These are phyloP conservation scores for Epizoanthus ramosus DNA, from an alignment of 92 coral and sea anemone species.

Conservation along the genomic window DNA sequence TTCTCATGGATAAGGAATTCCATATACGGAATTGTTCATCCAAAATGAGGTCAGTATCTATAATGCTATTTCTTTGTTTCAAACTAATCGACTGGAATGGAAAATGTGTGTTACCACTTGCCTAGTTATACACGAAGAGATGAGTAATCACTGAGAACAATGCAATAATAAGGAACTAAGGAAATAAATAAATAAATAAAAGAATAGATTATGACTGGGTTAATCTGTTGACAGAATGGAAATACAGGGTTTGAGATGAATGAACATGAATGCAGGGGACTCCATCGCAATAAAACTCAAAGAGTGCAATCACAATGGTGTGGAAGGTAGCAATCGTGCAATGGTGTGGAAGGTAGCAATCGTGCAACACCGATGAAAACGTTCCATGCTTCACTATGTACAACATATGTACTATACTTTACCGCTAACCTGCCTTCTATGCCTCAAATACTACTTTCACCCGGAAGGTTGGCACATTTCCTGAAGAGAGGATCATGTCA, in stretches of 20 bases:
- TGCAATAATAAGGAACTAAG: too few species aligned
- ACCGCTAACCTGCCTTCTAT: slow-evolving; percentile 33
- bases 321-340: neutral
- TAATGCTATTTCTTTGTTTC: neutral
- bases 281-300: too few species aligned
- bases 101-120: neutral
- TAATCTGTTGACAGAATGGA: too few species aligned
- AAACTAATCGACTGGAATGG: neutral
- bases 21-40: neutral
- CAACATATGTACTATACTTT: neutral
- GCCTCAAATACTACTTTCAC: slow-evolving; percentile 42
- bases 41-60: neutral
- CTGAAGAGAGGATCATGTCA: slow-evolving; percentile 32
- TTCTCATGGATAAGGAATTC: neutral
- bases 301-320: too few species aligned
- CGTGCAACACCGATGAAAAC: neutral
- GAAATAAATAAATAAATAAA: too few species aligned
- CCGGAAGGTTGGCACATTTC: slow-evolving; percentile 39
- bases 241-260: too few species aligned
- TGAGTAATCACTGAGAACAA: neutral
- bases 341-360: neutral
- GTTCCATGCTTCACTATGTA: neutral
- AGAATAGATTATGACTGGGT: too few species aligned
- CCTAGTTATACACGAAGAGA: neutral
- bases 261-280: too few species aligned